phyloP scores from a whole-genome alignment of 1,140 invertebrate species.

The Aphaenogaster rudis region DNA sequence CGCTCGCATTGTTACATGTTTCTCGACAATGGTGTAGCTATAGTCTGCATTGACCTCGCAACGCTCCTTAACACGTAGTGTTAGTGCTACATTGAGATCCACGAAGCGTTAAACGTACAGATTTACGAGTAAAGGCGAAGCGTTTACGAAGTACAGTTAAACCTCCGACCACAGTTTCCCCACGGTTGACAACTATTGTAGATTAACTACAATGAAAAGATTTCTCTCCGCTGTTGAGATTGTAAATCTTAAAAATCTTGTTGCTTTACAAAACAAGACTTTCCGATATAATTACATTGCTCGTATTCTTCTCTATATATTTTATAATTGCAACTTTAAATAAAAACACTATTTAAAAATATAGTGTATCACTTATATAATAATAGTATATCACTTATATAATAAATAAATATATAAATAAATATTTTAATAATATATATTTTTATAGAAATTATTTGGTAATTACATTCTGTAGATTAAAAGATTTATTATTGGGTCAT shows the following conservation, averaged over 20 bases:
- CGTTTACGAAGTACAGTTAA: slow-evolving; percentile 38
- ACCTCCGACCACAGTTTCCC: slow-evolving; percentile 1
- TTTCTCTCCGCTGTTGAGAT: slow-evolving; percentile 10
- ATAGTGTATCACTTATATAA: not conserved
- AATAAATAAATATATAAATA: not conserved
- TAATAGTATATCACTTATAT: not conserved
- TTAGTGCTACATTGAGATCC: slow-evolving; percentile 19
- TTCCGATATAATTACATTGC: not conserved
- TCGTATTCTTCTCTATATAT: not conserved
- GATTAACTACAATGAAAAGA: slow-evolving; percentile 16
- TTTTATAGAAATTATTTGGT: not conserved
- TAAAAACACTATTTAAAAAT: not conserved
- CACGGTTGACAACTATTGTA: slow-evolving; percentile 32
- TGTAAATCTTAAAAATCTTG: not conserved
- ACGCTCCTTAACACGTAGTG: slow-evolving; percentile 34
- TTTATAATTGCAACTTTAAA: not conserved
- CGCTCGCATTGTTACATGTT: slow-evolving; percentile 39
- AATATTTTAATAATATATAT: not conserved
- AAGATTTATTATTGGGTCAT: not conserved
- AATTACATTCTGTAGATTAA: not conserved
- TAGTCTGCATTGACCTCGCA: slow-evolving; percentile 29
- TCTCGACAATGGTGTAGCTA: slow-evolving; percentile 28
- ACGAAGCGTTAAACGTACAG: slow-evolving; percentile 44
- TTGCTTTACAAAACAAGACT: not conserved
- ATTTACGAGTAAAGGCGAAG: slow-evolving; percentile 44